Percentiles rank a stretch among this genome's conserved stretches.
phyloP scores from a whole-genome alignment of 2,113 vertebrate genomes.

The Columbina picui region DNA sequence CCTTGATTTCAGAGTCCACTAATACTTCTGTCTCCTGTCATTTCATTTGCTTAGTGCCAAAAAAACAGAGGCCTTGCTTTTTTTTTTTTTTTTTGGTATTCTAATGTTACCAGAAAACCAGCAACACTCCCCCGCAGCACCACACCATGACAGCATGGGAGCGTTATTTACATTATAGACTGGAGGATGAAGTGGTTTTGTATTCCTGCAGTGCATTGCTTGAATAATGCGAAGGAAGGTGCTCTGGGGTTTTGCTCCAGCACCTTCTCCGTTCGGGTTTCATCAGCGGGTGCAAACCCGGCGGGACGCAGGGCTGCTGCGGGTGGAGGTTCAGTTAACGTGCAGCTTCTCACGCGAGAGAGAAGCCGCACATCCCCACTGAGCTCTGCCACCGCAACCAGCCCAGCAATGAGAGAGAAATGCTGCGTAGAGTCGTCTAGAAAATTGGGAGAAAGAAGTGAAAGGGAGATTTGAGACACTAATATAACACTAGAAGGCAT shows the following conservation, averaged over 20 bases:
- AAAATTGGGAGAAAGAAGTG: background rate
- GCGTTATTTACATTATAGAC: background rate
- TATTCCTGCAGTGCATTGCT: background rate
- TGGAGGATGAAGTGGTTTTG: background rate
- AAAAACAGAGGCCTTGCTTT: background rate
- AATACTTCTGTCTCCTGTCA: background rate
- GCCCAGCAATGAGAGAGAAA: background rate
- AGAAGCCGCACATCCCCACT: accelerated
- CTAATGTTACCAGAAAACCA: background rate
- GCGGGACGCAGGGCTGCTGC: background rate
- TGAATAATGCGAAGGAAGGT: background rate
- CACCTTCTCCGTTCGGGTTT: background rate
- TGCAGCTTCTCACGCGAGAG: accelerated
- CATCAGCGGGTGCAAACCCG: background rate
- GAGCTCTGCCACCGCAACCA: background rate
- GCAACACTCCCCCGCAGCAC: accelerated
- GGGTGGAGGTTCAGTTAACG: background rate
- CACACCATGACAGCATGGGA: background rate
- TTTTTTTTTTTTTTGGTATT: background rate
- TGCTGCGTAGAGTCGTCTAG: background rate
- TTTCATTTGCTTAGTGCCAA: background rate
- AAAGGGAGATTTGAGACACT: background rate
- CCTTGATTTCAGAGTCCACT: background rate
- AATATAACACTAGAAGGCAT: background rate
- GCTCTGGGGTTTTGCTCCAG: background rate